phyloP scores from a whole-genome alignment of 2,797 vertebrate genomes.

The Peromyscus attwateri region DNA sequence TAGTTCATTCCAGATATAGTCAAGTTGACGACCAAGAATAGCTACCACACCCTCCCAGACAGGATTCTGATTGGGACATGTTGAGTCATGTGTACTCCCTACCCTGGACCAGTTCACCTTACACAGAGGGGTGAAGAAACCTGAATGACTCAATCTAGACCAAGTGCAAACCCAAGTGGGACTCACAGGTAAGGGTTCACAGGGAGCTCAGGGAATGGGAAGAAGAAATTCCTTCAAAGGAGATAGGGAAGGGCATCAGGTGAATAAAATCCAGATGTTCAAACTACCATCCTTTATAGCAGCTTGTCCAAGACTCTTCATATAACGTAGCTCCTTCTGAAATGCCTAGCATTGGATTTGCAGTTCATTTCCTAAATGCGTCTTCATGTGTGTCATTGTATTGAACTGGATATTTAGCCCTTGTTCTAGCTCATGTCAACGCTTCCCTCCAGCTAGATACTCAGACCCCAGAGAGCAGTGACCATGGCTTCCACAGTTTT shows the following conservation, averaged over 20 bases:
- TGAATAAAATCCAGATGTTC: slow-evolving; percentile 17
- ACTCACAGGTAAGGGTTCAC: neutral
- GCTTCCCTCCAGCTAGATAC: neutral
- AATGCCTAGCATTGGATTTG: neutral
- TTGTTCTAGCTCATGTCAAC: neutral
- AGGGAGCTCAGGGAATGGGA: neutral
- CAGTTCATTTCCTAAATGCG: neutral
- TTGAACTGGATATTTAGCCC: neutral
- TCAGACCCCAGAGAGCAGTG: slow-evolving; percentile 8
- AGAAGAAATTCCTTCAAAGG: neutral
- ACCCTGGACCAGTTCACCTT: neutral
- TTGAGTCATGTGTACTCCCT: neutral
- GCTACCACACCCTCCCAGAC: neutral
- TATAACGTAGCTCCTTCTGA: neutral
- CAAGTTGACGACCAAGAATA: neutral
- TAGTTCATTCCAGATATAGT: neutral
- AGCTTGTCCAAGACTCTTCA: neutral
- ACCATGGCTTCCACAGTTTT: neutral
- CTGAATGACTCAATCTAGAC: neutral
- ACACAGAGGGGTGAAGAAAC: neutral
- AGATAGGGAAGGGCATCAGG: neutral
- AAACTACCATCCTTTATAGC: neutral
- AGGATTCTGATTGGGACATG: neutral
- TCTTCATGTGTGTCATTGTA: neutral
- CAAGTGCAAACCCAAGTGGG: neutral